A percentile compares a stretch with the other conserved stretches of the same genome.
phyloP scores from a whole-genome alignment of 2,113 vertebrate genomes.

The Progne subis region DNA sequence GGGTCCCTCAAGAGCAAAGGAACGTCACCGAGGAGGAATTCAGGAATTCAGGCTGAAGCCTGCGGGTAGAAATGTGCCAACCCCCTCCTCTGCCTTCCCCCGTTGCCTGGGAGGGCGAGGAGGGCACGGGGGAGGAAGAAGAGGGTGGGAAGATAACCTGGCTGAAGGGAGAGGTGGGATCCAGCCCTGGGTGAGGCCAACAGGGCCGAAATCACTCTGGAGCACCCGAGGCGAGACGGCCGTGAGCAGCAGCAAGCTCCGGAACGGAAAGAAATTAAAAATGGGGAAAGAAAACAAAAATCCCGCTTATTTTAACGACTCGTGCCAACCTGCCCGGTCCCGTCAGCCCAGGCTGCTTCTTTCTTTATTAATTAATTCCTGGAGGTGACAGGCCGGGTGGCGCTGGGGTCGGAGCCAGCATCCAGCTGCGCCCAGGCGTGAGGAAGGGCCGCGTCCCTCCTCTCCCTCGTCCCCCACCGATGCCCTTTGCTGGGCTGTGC shows the following conservation, averaged over 20 bases:
- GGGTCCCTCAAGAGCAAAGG: constrained; percentile 18
- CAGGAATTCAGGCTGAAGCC: constrained; percentile 21
- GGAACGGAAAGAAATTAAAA: neutral
- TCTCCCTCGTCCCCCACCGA: neutral
- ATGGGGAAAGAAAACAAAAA: fast-evolving
- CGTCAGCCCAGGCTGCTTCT: neutral
- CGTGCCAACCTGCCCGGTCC: fast-evolving
- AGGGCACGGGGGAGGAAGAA: neutral
- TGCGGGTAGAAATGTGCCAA: neutral
- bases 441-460: neutral
- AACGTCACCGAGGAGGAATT: neutral
- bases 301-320: neutral
- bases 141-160: neutral
- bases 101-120: neutral
- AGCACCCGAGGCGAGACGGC: neutral
- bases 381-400: neutral
- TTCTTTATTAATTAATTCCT: neutral
- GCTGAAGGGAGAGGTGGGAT: neutral
- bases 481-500: neutral
- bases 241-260: fast-evolving
- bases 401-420: neutral
- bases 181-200: neutral
- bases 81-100: neutral
- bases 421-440: neutral
- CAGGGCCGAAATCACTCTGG: neutral